phyloP scores from a whole-genome alignment of 1,140 invertebrate genomes.

The Lordiphosa clarofinis region DNA sequence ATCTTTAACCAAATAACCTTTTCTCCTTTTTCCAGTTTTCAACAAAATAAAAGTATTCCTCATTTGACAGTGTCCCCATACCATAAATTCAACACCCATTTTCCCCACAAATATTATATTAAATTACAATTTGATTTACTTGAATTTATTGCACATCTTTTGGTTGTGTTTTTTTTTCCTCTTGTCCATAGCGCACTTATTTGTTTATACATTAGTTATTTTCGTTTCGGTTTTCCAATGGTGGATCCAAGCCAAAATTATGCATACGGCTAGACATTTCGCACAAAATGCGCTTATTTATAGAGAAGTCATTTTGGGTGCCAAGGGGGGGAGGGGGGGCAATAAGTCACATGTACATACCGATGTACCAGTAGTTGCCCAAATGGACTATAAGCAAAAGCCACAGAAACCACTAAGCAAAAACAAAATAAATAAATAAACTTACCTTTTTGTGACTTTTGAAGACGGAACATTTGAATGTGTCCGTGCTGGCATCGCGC shows the following conservation, averaged over 20 bases:
- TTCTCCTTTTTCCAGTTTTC: no score
- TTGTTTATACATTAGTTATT: constrained; percentile 66
- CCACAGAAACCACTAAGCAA: background rate
- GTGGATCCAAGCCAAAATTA: constrained; percentile 65
- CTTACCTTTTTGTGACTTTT: constrained; percentile 98
- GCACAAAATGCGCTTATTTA: constrained; percentile 39
- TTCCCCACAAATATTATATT: no score
- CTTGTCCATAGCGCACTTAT: constrained; percentile 35
- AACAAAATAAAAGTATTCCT: no score
- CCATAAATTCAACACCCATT: no score
- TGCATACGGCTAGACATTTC: constrained; percentile 57
- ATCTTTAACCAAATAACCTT: no score
- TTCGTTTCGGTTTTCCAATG: constrained; percentile 58
- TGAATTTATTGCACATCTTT: constrained; percentile 22
- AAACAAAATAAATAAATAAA: constrained; percentile 19
- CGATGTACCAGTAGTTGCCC: background rate
- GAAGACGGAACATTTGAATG: constrained; percentile 99
- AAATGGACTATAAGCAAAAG: no score
- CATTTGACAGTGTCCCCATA: no score
- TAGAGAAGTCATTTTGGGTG: constrained; percentile 18
- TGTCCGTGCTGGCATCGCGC: constrained; percentile 94
- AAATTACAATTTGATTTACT: no score
- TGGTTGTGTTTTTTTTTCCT: constrained; percentile 26
- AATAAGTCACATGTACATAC: constrained; percentile 37
- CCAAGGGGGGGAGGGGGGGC: constrained; percentile 1